Base-by-base conservation (phyloP, 2,113 vertebrate genomes). In the Conger conger region DNA sequence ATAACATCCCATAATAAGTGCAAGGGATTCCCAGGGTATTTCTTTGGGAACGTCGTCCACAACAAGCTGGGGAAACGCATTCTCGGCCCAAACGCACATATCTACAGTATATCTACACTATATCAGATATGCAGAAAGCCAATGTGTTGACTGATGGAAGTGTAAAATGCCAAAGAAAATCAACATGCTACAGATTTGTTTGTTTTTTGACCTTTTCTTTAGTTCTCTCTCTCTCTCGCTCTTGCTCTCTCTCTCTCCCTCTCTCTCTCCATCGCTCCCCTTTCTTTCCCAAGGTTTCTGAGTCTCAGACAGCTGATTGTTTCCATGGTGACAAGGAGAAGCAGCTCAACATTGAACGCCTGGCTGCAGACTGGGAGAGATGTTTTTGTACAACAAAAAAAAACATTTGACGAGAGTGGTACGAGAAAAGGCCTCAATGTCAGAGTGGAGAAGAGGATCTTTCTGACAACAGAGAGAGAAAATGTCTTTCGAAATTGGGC, bases 281-380 rank as follows among this genome's bases (percentile, higher is more conserved):
- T 73, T 73, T 73, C 27, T 73, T 73, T 73, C 68, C 68, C 68
- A 73, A 73, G 68, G 68, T 73, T 33, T 8, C n/a, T 13, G n/a
- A 73, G 68, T 1, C 68, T 33, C n/a, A 73, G 68, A 13, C 68
- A 33, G 68, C 27, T 73, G 68, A 33, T 73, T 73, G 68, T 73
- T 73, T n/a, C 68, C n/a, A 73, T 73, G 68, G 68, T 73, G 68
- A 73, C n/a, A 33, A 33, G n/a, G 15, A 73, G 68, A 73, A 73
- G 4, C 68, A n/a, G 68, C 11, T n/a, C 68, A 1, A 73, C 68
- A 73, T 73, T n/a, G 30, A 30, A 73, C 2, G 68, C 27, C 68
- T 73, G 68, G 27, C 27, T 73, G 68, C 68, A 33, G n/a, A 73
- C 68, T 11, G 15, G 68, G 9, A 33, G 68, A 73, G 68, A 73